phyloP scores from a whole-genome alignment of 2,113 vertebrate species.

The Eudyptes chrysolophus region DNA sequence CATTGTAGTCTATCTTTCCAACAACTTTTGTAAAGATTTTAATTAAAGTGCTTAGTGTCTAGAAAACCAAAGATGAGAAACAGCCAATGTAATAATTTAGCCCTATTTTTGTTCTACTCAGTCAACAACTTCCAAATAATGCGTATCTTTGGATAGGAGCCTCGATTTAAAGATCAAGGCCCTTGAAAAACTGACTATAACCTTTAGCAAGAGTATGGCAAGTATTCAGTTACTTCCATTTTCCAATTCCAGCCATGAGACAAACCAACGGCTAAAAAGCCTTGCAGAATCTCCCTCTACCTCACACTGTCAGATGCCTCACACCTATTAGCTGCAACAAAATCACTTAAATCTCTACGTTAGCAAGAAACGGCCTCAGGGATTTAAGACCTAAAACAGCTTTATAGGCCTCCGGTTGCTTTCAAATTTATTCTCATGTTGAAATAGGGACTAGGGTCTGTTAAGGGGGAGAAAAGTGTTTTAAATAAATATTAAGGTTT shows the following conservation, averaged over 20 bases:
- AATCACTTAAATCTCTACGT: background rate
- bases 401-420: accelerated
- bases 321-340: background rate
- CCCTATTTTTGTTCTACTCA: background rate
- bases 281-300: background rate
- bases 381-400: background rate
- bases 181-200: background rate
- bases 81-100: background rate
- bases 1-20: background rate
- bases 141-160: accelerated
- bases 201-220: background rate
- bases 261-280: accelerated
- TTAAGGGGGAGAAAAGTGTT: accelerated
- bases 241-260: background rate
- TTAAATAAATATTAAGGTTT: background rate
- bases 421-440: background rate
- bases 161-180: background rate
- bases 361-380: background rate
- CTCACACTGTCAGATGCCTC: background rate
- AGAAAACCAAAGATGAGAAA: background rate
- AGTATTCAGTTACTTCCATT: background rate
- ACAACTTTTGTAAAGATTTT: background rate
- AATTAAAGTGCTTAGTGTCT: background rate
- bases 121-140: background rate
- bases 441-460: accelerated